These are phyloP conservation scores for Hypomecis atomaria DNA, from an alignment of 2,888 invertebrate genomes.

Conservation along the genomic window DNA sequence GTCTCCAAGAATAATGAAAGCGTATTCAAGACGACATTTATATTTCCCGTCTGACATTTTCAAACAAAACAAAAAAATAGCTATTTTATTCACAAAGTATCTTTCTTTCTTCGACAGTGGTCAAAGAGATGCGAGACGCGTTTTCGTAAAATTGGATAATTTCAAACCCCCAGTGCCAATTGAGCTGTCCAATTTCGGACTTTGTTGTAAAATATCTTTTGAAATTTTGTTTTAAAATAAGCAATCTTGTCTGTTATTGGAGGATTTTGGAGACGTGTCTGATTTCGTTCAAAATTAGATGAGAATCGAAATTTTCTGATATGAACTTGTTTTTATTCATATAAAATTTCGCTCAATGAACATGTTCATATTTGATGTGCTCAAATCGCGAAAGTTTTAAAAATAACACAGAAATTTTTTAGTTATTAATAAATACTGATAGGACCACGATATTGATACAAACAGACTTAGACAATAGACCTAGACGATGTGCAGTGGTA, in stretches of 20 bases:
- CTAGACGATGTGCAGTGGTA: no score
- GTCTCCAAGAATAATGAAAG: conserved; percentile 40
- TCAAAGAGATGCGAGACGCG: conserved; percentile 47
- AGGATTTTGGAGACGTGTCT: background rate
- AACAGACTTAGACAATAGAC: no score
- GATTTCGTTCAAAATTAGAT: background rate
- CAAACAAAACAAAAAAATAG: conserved; percentile 47
- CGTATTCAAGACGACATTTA: conserved; percentile 44
- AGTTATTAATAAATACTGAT: no score
- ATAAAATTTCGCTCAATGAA: no score
- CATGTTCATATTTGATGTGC: no score
- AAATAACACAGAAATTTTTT: no score
- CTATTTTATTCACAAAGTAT: conserved; percentile 48
- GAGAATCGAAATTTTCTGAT: background rate
- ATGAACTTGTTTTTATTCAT: background rate
- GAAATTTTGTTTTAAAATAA: conserved; percentile 29
- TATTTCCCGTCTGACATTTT: conserved; percentile 44
- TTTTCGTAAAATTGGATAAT: conserved; percentile 53
- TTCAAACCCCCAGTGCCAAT: conserved; percentile 47
- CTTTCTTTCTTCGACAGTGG: conserved; percentile 47
- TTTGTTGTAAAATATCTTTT: conserved; percentile 40
- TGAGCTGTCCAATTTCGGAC: conserved; percentile 45
- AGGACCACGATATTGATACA: no score
- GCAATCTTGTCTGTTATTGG: conserved; percentile 20
- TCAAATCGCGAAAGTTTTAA: no score